phyloP scores from a whole-genome alignment of 2,888 invertebrate species.

The Cheiracanthium punctorium region DNA sequence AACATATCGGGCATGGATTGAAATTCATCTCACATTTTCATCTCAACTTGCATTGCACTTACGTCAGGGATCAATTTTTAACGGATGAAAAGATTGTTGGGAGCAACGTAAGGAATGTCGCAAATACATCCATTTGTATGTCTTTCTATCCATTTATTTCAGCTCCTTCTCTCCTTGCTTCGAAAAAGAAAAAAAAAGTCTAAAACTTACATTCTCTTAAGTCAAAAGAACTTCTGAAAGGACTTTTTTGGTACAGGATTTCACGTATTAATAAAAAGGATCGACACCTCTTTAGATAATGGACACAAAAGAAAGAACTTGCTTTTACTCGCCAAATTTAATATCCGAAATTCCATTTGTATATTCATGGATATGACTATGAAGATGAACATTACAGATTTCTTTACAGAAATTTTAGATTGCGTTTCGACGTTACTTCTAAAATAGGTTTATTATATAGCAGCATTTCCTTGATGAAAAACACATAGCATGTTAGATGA shows the following conservation, averaged over 20 bases:
- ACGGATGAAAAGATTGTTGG: slow-evolving; percentile 14
- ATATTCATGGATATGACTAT: slow-evolving; percentile 6
- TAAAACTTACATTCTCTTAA: background rate
- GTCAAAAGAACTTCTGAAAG: background rate
- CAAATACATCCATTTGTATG: slow-evolving; percentile 62
- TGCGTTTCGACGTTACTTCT: too few species aligned
- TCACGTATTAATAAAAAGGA: background rate
- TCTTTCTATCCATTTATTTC: slow-evolving; percentile 56
- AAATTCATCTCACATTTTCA: background rate
- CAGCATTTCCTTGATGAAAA: too few species aligned
- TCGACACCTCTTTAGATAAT: background rate
- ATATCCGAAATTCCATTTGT: slow-evolving; percentile 1
- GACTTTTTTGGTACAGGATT: background rate
- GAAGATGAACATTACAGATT: background rate
- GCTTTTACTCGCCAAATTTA: background rate
- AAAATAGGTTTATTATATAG: too few species aligned
- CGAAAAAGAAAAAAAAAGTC: background rate
- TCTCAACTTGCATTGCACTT: background rate
- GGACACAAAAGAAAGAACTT: background rate
- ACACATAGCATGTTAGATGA: too few species aligned
- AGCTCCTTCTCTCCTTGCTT: background rate
- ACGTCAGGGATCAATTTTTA: background rate
- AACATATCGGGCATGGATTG: background rate
- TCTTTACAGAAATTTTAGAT: background rate
- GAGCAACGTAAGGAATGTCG: background rate